Evolutionary conservation across 2,113 vertebrate genomes (phyloP), one percentile per base, ranked within the genome.

Genomic region (Xiphophorus couchianus): DNA sequence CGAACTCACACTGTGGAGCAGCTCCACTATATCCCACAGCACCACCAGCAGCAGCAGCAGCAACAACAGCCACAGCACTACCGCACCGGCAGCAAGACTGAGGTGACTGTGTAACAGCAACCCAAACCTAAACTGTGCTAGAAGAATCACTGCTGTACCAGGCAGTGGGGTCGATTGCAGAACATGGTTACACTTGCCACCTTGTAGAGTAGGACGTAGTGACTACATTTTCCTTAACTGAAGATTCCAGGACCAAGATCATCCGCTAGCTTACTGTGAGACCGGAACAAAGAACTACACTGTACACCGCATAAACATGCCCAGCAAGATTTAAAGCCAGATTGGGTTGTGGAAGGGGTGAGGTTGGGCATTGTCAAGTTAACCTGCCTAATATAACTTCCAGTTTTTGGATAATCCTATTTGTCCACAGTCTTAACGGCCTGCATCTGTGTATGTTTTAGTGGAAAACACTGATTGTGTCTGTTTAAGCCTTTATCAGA

Each of bases 1-100:
- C 95, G 97, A 85, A 98, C 98, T 91, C 98, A 99, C 94, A 99
- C 98, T 0, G 95, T 99, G 87, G 98, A 99, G 68, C 98, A 99
- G 90, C 96, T 98, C 87, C 97, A 99, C 81, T 99, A 98, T 77
- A 94, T 97, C 76, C 97, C 98, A 0, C 97, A 94, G 75, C 93
- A 93, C 1, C 97, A 95, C 78, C 92, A 90, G 84, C 93, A 87
- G 81, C 93, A 85, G 48, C 91, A 90, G 14, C 96, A 96, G 87
- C 97, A 87, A 42, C 91, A 90, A 17, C 96, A 96, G 87, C 97
- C 97, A 81, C 97, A 98, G 84, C 97, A 98, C 93, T 99, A 99
- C 91, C 96, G 95, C 90, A 97, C 97, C 84, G 96, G 97, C 69
- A 99, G 98, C 95, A 99, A 99, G 95, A 99, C 98, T 2, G 98